Percentiles rank a stretch among this genome's conserved stretches.
Conservation (phyloP, 2,113 vertebrate genomes). For the Dendrocopos noguchii region DNA sequence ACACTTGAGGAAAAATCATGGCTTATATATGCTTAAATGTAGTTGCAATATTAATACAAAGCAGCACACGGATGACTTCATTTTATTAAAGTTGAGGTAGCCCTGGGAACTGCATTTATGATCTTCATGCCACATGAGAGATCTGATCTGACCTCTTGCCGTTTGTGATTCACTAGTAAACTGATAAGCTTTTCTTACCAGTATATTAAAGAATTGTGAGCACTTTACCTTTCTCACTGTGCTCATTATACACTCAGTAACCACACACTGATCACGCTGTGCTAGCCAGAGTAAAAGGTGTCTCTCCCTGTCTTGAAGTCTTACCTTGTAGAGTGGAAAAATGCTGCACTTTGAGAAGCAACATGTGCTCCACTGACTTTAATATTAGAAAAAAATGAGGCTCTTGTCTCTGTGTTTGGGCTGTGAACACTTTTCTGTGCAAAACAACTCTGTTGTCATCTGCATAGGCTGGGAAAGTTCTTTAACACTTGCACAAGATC, state of each 20-base stretch:
- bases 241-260: slow-evolving; percentile 24
- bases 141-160: slow-evolving; percentile 70
- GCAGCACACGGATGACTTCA: slow-evolving; percentile 78
- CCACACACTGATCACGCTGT: neutral
- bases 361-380: neutral
- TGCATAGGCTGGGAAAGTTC: neutral
- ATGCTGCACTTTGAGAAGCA: slow-evolving; percentile 11
- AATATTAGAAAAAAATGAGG: neutral
- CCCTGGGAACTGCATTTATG: slow-evolving; percentile 70
- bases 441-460: neutral
- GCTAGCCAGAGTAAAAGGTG: neutral
- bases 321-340: neutral
- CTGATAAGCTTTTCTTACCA: slow-evolving; percentile 58
- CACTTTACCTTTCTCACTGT: slow-evolving; percentile 28
- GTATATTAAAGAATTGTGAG: slow-evolving; percentile 22
- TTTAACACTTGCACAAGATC: neutral
- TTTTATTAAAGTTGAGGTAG: slow-evolving; percentile 80
- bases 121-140: slow-evolving; percentile 44
- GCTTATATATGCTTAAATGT: slow-evolving; percentile 69
- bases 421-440: neutral
- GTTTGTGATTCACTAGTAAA: slow-evolving; percentile 63
- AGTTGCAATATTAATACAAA: slow-evolving; percentile 76
- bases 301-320: neutral
- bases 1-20: slow-evolving; percentile 72
- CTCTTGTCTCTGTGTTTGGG: neutral